Evolutionary conservation across 1,140 invertebrate species (phyloP).

Genomic region (Eupristina koningsbergeri): DNA sequence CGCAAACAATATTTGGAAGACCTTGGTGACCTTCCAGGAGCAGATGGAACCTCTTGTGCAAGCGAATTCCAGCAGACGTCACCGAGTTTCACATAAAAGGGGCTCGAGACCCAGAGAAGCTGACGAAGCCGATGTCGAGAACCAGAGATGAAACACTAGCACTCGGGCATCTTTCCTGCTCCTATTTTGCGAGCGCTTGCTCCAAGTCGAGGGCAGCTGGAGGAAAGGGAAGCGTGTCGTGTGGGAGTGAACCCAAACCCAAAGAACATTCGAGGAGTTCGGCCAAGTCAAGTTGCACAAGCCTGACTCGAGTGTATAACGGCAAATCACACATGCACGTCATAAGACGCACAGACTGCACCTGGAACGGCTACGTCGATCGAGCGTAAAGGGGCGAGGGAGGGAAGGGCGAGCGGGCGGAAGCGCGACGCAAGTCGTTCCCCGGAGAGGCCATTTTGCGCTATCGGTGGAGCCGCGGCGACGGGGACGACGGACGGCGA

Average conservation of each 20-base stretch:
- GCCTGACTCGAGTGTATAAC: constrained; percentile 18
- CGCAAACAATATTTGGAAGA: background rate
- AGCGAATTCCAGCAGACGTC: background rate
- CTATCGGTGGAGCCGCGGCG: background rate
- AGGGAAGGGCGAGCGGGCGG: background rate
- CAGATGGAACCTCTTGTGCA: background rate
- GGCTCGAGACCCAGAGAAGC: background rate
- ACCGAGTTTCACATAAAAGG: background rate
- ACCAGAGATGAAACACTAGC: background rate
- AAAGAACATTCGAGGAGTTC: too few species aligned
- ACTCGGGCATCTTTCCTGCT: background rate
- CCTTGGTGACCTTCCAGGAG: background rate
- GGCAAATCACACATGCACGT: constrained; percentile 22
- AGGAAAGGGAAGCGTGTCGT: background rate
- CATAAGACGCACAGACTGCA: background rate
- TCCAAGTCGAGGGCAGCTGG: background rate
- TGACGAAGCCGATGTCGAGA: background rate
- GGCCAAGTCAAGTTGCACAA: background rate
- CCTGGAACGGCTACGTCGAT: background rate
- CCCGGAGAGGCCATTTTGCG: constrained; percentile 47
- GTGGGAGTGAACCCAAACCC: background rate
- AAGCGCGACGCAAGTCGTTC: constrained; percentile 7
- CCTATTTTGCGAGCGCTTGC: background rate
- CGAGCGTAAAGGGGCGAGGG: constrained; percentile 8
- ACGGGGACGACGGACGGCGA: constrained; percentile 10